Evolutionary conservation across 2,113 vertebrate species (phyloP).

Genomic region (Perca flavescens): DNA sequence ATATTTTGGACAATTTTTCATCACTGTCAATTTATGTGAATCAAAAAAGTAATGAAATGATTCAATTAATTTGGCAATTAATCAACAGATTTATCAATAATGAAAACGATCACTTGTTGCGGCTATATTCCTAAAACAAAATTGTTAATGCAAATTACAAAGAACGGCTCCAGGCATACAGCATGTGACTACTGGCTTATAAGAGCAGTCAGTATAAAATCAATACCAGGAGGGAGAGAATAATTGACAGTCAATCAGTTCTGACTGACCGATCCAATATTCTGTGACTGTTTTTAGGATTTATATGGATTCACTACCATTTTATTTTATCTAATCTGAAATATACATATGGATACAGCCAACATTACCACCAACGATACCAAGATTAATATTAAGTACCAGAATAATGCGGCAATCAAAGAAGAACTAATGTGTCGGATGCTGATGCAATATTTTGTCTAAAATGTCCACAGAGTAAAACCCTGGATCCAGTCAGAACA

Average conservation of each 20-base stretch:
- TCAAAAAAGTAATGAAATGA: not conserved
- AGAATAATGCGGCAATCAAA: not conserved
- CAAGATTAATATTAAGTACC: not conserved
- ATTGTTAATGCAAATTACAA: not conserved
- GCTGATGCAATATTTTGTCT: not conserved
- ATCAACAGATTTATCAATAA: not conserved
- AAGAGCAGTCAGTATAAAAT: not conserved
- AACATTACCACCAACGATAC: not conserved
- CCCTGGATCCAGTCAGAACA: not conserved
- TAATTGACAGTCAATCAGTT: too few species aligned
- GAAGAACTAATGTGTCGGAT: not conserved
- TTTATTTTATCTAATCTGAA: not conserved
- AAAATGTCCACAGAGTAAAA: slow-evolving; percentile 3
- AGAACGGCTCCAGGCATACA: too few species aligned
- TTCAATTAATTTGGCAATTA: not conserved
- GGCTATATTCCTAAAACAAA: not conserved
- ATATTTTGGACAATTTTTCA: not conserved
- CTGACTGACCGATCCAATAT: not conserved
- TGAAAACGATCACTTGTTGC: not conserved
- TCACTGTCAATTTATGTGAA: not conserved
- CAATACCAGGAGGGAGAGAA: not conserved
- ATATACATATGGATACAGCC: not conserved
- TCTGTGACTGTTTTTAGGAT: not conserved
- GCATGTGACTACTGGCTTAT: not conserved
- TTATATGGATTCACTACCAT: not conserved